Conservation (phyloP, 2,113 vertebrate species). For the Anolis sagrei region DNA sequence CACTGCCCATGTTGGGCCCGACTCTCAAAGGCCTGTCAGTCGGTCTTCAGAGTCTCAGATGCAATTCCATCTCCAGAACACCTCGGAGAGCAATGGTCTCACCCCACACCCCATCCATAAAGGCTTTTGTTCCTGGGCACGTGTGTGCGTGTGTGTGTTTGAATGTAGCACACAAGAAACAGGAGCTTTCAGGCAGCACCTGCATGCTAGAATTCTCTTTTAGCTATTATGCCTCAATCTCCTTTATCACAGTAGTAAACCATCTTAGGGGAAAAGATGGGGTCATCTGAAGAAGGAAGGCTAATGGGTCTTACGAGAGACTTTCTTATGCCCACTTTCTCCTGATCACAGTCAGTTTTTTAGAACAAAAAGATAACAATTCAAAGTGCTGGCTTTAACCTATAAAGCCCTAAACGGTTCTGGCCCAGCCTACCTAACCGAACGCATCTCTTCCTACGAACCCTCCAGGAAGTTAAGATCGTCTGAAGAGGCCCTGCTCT, state of each 20-base stretch:
- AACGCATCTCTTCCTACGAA: no score
- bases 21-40: slow-evolving; percentile 19
- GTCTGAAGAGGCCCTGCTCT: no score
- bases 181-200: neutral
- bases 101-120: neutral
- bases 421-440: no score
- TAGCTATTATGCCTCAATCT: neutral
- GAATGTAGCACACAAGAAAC: no score
- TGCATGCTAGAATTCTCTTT: neutral
- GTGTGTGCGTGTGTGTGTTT: no score
- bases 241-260: neutral
- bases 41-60: neutral
- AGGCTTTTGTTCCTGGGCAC: neutral
- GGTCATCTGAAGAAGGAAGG: neutral
- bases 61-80: neutral
- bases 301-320: neutral
- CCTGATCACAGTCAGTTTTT: neutral
- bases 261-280: no score
- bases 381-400: no score
- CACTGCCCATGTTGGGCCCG: neutral
- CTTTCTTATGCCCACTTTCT: neutral
- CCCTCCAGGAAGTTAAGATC: no score
- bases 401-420: no score
- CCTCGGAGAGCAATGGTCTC: neutral
- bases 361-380: neutral